Percentiles rank a stretch among this genome's conserved stretches.
phyloP scores from a whole-genome alignment of 2,113 vertebrate genomes.

The Poicephalus gulielmi region DNA sequence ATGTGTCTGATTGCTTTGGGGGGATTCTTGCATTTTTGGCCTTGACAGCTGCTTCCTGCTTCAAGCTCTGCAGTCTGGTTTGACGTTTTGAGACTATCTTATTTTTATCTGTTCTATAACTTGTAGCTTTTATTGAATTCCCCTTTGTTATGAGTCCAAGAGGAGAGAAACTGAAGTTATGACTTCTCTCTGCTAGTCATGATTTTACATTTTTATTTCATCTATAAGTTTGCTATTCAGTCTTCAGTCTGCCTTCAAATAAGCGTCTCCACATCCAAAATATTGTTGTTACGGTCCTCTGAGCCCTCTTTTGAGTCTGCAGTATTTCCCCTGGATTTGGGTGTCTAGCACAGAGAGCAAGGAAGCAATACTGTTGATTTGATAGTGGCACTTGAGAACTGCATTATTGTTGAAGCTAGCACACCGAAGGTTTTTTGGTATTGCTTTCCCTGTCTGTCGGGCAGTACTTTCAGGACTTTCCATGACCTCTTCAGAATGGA shows the following conservation, averaged over 20 bases:
- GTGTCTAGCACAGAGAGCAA: neutral
- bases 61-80: neutral
- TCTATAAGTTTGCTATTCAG: constrained; percentile 5
- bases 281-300: constrained; percentile 9
- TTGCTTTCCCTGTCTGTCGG: neutral
- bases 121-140: constrained; percentile 50
- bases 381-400: constrained; percentile 18
- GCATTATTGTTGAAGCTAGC: constrained; percentile 2
- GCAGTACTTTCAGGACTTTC: neutral
- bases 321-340: constrained; percentile 18
- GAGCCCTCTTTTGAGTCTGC: neutral
- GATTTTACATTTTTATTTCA: constrained; percentile 46
- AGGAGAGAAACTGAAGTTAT: constrained; percentile 21
- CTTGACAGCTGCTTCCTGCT: neutral
- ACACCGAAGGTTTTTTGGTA: neutral
- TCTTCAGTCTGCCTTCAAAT: constrained; percentile 39
- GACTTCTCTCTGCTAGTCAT: constrained; percentile 23
- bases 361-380: constrained; percentile 27
- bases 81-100: neutral
- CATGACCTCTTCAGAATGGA: neutral
- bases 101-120: constrained; percentile 41
- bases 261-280: constrained; percentile 8
- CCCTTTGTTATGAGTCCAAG: constrained; percentile 14
- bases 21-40: neutral
- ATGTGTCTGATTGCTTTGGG: neutral